Base-by-base conservation (phyloP, 2,797 vertebrate genomes). In the Neosilurus hyrtlii region DNA sequence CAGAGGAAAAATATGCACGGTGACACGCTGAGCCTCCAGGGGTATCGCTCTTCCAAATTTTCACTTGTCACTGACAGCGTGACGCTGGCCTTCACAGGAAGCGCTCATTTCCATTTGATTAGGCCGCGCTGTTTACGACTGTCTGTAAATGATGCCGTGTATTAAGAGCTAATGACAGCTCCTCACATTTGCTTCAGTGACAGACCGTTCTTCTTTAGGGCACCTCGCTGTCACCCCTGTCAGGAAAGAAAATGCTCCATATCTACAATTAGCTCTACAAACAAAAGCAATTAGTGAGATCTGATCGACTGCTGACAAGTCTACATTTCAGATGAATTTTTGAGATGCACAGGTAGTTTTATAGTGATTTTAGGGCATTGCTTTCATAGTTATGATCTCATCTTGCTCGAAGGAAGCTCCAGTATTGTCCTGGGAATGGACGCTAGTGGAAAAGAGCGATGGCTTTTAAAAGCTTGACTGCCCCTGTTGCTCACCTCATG, bases 81-180 rank as follows among this genome's bases (percentile, higher is more conserved):
- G 86, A 86, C 59, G 80, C 79, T 82, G 49, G 80, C 82, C 87
- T 83, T 86, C 75, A 75, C 87, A 82, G 86, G 84, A 88, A 88
- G 72, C 65, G 16, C 68, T 86, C 51, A 79, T 88, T 87, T 87
- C 82, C 86, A 79, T 88, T 79, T 86, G 87, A 88, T 88, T 86
- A 88, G 85, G 77, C 84, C 57, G 63, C 75, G 57, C 82, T 87
- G 84, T 88, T 85, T 88, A 85, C 81, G 78, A 80, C 87, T 81
- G 86, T 76, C 85, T 88, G 72, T 83, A 88, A 86, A 84, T 81
- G 83, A 86, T 66, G 67, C 73, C 61, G 43, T 74, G 73, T 81
- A 85, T 86, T 84, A 82, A 85, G 82, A 78, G 80, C 59, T 84
- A 79, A 87, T 87, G 87, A 84, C 87, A 86, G 82, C 82, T 84